Evolutionary conservation across 2,888 invertebrate species (phyloP), one percentile per base, ranked within the genome.

Genomic region (Limnephilus rhombicus): DNA sequence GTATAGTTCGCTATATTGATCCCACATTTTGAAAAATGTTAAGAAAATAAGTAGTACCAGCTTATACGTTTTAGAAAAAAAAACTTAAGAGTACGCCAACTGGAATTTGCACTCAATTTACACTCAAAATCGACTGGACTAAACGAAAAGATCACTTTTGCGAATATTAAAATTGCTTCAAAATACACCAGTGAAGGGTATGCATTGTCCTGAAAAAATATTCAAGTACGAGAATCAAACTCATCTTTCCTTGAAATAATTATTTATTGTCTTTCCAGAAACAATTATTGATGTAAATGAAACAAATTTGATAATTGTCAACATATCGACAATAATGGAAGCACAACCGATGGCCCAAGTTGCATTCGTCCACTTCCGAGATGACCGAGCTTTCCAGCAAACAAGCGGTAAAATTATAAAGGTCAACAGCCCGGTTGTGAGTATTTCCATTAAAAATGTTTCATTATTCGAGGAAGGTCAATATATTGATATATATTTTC

Each of bases 301-400:
- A 68, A 24, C 9, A 68, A 68, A 68, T n/a, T 68, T 68, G 24
- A 24, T 68, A 68, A 68, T 68, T 68, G 95, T 96, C 1, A 94
- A 95, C 18, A 94, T 96, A 4, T 96, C 96, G 0, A 94, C 94
- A 37, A 95, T 95, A 0, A 94, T 96, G 31, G 85, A 80, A 24
- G 94, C 95, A 1, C 94, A 94, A 11, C 94, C 95, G 0, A 89
- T 94, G 0, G 94, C 95, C 68, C 0, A 95, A 96, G 31, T 96
- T 94, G 96, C 96, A 93, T 96, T 96, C 94, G 95, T 96, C 13
- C 95, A 96, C 88, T 96, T 96, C 94, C 94, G 96, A 3, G 96
- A 95, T 94, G 96, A 96, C 93, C 94, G 95, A 34, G 96, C 96
- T 85, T 96, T 96, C 94, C 94, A 87, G 2, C 91, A 88, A 24